A percentile compares a stretch with the other conserved stretches of the same genome.
Conservation (phyloP, 2,797 vertebrate species). For the Salarias fasciatus region DNA sequence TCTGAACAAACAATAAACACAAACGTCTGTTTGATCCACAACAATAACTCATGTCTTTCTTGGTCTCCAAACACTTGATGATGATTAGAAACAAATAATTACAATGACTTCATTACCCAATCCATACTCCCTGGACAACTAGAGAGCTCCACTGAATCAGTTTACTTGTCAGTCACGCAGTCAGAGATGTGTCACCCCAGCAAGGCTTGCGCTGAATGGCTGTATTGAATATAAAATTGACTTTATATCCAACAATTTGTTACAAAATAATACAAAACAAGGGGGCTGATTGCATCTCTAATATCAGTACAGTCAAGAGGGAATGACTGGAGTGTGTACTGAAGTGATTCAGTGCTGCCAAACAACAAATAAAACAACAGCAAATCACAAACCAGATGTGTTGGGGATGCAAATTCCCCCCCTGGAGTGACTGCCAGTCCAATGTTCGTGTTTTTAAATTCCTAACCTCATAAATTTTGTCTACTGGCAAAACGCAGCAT, state of each 20-base stretch:
- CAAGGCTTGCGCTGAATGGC: background rate
- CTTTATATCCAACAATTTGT: background rate
- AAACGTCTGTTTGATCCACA: too few species aligned
- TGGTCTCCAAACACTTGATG: background rate
- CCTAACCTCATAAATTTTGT: background rate
- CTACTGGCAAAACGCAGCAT: background rate
- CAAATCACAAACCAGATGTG: slow-evolving; percentile 2
- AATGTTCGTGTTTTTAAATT: slow-evolving; percentile 9
- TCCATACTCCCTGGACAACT: background rate
- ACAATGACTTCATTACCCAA: too few species aligned
- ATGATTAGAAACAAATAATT: too few species aligned
- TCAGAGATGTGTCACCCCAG: background rate
- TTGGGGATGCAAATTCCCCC: background rate
- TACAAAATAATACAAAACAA: background rate
- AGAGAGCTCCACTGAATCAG: background rate
- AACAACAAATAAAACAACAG: slow-evolving; percentile 8
- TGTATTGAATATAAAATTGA: background rate
- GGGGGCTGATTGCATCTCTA: background rate
- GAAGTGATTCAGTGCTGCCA: background rate
- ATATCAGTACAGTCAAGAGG: too few species aligned
- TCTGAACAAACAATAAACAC: background rate
- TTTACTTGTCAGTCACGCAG: background rate
- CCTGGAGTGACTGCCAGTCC: background rate
- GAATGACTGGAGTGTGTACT: background rate
- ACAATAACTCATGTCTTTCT: too few species aligned